Percentiles rank a stretch among this genome's conserved stretches.
Evolutionary conservation across 1,140 invertebrate genomes (phyloP).

Genomic region (Platyscapa corneri): DNA sequence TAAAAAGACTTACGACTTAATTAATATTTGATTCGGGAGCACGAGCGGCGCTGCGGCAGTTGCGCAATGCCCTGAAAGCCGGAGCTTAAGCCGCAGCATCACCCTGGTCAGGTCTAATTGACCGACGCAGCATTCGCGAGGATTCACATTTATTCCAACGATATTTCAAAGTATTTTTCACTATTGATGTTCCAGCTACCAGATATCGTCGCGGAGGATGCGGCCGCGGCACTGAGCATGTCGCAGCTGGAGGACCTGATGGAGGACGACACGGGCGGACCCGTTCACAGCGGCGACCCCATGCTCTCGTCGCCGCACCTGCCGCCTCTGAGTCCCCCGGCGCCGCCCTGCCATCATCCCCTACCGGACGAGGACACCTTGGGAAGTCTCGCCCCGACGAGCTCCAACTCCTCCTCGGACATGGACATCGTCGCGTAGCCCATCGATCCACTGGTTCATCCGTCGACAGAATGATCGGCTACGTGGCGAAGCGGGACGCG

Average conservation of each 20-base stretch:
- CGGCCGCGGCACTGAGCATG: slow-evolving; percentile 77
- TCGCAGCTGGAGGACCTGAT: slow-evolving; percentile 86
- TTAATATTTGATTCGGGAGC: no score
- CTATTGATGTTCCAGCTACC: slow-evolving; percentile 71
- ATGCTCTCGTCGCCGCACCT: slow-evolving; percentile 78
- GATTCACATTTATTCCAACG: no score
- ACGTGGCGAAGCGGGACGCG: neutral
- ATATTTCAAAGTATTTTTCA: neutral
- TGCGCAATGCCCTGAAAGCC: no score
- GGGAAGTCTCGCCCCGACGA: slow-evolving; percentile 69
- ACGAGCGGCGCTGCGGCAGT: no score
- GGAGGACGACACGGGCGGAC: slow-evolving; percentile 84
- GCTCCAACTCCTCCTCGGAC: slow-evolving; percentile 70
- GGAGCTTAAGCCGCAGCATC: no score
- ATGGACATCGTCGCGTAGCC: slow-evolving; percentile 73
- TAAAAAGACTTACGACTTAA: no score
- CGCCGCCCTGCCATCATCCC: slow-evolving; percentile 64
- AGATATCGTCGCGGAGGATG: slow-evolving; percentile 75
- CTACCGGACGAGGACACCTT: slow-evolving; percentile 71
- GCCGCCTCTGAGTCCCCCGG: slow-evolving; percentile 69
- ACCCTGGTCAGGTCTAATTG: no score
- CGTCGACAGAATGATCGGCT: neutral
- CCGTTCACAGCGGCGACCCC: slow-evolving; percentile 80
- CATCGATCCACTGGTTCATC: slow-evolving; percentile 35
- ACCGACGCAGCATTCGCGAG: no score